Conservation (phyloP, 2,888 invertebrate genomes). For the Odontocerum albicorne region DNA sequence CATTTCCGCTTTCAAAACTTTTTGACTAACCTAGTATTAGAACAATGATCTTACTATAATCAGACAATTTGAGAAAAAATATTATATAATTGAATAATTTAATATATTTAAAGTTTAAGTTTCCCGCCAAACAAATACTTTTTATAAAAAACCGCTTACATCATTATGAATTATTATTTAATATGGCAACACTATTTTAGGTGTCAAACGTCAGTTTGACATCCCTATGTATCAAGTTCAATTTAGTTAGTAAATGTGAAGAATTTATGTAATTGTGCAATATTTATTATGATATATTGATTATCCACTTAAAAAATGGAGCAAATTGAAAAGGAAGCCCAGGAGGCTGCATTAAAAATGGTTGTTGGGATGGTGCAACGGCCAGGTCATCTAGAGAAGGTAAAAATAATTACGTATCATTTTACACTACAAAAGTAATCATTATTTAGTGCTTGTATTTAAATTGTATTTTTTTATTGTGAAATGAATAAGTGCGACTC, state of each 20-base stretch:
- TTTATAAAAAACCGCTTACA: no score
- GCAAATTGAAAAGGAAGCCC: slow-evolving; percentile 77
- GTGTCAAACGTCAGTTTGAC: slow-evolving; percentile 13
- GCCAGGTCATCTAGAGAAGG: slow-evolving; percentile 94
- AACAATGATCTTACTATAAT: no score
- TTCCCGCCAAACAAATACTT: no score
- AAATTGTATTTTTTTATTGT: background rate
- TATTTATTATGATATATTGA: background rate
- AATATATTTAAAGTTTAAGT: no score
- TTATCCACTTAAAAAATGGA: slow-evolving; percentile 62
- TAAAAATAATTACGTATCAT: slow-evolving; percentile 43
- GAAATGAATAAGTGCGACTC: slow-evolving; percentile 1
- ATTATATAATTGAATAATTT: no score
- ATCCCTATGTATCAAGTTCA: background rate
- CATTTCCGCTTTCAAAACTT: no score
- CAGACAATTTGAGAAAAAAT: no score
- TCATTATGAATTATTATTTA: no score
- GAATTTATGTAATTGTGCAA: background rate
- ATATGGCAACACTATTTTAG: no score
- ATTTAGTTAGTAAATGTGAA: background rate
- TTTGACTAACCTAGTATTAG: no score
- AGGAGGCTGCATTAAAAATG: slow-evolving; percentile 76
- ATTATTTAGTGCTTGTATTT: no score
- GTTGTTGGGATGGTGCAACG: slow-evolving; percentile 92
- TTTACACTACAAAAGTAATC: no score